phyloP scores from a whole-genome alignment of 1,140 invertebrate genomes.

The Zaprionus africanus region DNA sequence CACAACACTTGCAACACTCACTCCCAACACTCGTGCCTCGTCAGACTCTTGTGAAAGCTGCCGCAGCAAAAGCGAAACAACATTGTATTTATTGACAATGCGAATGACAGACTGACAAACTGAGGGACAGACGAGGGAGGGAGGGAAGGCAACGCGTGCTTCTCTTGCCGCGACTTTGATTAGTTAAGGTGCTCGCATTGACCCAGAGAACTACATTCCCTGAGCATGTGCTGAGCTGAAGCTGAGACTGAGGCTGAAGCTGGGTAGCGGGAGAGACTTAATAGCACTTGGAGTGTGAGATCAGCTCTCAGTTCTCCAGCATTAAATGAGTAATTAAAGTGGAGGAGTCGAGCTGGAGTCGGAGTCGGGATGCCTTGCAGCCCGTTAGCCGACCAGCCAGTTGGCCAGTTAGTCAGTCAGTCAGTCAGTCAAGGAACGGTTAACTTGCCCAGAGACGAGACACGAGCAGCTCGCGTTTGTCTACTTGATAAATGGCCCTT shows the following conservation, averaged over 20 bases:
- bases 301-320: constrained; percentile 34
- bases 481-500: constrained; percentile 72
- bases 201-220: constrained; percentile 77
- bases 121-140: constrained; percentile 11
- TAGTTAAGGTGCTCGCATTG: constrained; percentile 78
- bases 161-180: constrained; percentile 54
- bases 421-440: constrained; percentile 56
- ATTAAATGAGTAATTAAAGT: constrained; percentile 71
- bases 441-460: constrained; percentile 60
- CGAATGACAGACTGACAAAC: constrained; percentile 21
- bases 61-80: constrained; percentile 53
- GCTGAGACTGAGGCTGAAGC: constrained; percentile 1
- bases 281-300: constrained; percentile 49
- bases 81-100: constrained; percentile 51
- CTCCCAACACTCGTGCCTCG: constrained; percentile 15
- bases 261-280: constrained; percentile 28
- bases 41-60: constrained; percentile 63
- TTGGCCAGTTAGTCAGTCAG: constrained; percentile 23
- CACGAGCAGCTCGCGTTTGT: constrained; percentile 63
- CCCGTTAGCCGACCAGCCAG: constrained; percentile 10
- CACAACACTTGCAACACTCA: constrained; percentile 43
- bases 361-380: constrained; percentile 34
- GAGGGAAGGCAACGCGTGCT: constrained; percentile 45
- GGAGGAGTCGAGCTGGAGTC: constrained; percentile 33
- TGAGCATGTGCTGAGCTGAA: constrained; percentile 12